phyloP scores from a whole-genome alignment of 35 echinoderm and acorn worm genomes.

The Holothuria glaberrima region DNA sequence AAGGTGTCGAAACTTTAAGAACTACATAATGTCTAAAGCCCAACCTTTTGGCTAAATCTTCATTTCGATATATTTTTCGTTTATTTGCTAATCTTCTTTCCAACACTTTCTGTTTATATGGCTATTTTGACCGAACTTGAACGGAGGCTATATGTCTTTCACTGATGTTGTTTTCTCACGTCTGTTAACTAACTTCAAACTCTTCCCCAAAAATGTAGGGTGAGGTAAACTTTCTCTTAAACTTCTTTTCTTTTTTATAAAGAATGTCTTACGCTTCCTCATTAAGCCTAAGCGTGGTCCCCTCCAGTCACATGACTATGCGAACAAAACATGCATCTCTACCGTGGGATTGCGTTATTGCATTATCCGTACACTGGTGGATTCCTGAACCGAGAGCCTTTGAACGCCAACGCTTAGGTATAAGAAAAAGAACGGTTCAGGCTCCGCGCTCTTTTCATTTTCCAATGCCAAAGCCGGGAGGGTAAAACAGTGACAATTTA shows the following conservation, averaged over 20 bases:
- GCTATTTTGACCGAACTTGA: too few species aligned
- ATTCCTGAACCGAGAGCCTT: conserved; percentile 10
- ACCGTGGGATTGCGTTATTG: conserved; percentile 40
- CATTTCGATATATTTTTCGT: too few species aligned
- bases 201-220: conserved; percentile 2
- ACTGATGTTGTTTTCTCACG: too few species aligned
- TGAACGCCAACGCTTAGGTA: background rate
- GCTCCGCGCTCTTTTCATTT: conserved; percentile 13
- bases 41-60: too few species aligned
- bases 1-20: too few species aligned
- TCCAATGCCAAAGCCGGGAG: conserved; percentile 20
- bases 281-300: conserved; percentile 9
- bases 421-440: background rate
- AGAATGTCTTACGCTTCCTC: background rate
- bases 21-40: too few species aligned
- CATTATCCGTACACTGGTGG: background rate
- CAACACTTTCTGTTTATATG: too few species aligned
- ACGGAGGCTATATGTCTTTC: too few species aligned
- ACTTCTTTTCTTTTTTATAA: background rate
- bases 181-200: too few species aligned
- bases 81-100: too few species aligned
- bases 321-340: conserved; percentile 22
- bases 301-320: conserved; percentile 30
- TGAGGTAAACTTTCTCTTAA: background rate
- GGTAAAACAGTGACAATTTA: conserved; percentile 49